These are phyloP conservation scores for Silurus meridionalis DNA, from an alignment of 2,113 vertebrate species.

Conservation along the genomic window DNA sequence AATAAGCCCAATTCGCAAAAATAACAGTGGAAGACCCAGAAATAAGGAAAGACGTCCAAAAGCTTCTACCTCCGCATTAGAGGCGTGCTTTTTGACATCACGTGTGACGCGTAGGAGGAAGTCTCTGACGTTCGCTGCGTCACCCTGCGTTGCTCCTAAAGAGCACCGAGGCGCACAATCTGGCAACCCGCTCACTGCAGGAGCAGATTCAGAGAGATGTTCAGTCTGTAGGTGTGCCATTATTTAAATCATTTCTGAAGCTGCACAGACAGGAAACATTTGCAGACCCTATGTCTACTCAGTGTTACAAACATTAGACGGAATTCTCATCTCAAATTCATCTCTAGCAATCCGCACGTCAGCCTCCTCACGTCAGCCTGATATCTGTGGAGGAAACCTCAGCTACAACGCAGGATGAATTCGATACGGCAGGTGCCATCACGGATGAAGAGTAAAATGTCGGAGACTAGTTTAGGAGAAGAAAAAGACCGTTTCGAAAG, in stretches of 20 bases:
- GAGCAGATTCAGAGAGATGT: background rate
- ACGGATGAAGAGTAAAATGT: conserved; percentile 80
- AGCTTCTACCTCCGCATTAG: too few species aligned
- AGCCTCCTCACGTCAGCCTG: too few species aligned
- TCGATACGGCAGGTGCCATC: conserved; percentile 85
- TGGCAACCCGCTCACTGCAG: background rate
- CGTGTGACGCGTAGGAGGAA: background rate
- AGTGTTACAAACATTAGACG: background rate
- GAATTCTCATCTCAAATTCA: background rate
- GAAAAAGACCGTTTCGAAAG: conserved; percentile 93
- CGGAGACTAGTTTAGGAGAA: conserved; percentile 82
- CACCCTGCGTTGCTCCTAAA: background rate
- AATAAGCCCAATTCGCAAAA: background rate
- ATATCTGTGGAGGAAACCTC: conserved; percentile 39
- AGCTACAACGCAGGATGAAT: conserved; percentile 76
- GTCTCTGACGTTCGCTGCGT: background rate
- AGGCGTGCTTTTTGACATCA: conserved; percentile 2
- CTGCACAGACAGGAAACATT: background rate
- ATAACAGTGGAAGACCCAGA: background rate
- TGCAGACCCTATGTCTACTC: background rate
- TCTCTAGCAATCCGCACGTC: too few species aligned
- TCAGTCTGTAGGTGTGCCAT: background rate
- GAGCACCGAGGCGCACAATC: background rate
- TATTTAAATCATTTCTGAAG: background rate
- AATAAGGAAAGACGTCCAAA: too few species aligned